Percentiles rank a stretch among this genome's conserved stretches.
phyloP scores from a whole-genome alignment of 2,797 vertebrate species.

The Malacoctenus gilli region DNA sequence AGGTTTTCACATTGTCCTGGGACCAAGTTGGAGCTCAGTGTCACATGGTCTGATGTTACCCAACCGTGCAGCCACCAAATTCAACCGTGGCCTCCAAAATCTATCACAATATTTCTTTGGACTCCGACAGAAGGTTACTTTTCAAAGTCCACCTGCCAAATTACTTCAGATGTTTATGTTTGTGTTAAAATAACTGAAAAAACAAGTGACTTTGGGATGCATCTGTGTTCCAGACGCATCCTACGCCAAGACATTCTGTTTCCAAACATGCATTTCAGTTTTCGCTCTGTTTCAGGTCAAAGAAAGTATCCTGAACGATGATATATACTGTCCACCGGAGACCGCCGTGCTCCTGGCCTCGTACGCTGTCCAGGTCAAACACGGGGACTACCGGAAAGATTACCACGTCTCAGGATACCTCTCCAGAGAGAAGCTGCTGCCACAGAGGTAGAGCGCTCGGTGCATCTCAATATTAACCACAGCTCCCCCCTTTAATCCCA shows the following conservation, averaged over 20 bases:
- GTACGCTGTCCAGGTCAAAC: conserved; percentile 94
- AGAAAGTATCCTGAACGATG: conserved; percentile 93
- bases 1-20: no score
- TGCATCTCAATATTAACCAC: conserved; percentile 39
- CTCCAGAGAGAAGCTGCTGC: conserved; percentile 90
- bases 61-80: no score
- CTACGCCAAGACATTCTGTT: not conserved
- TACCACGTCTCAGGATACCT: conserved; percentile 91
- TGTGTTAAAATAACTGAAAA: no score
- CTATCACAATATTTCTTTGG: no score
- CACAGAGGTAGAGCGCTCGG: conserved; percentile 85
- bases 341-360: conserved; percentile 95
- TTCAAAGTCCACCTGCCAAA: no score
- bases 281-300: conserved; percentile 81
- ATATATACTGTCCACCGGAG: conserved; percentile 97
- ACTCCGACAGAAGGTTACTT: no score
- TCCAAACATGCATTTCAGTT: not conserved
- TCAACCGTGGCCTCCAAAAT: no score
- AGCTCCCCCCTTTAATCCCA: conserved; percentile 46
- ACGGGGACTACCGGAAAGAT: conserved; percentile 91
- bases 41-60: no score
- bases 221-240: no score
- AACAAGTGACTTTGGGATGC: no score
- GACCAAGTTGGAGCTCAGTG: no score
- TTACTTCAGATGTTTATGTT: no score